Evolutionary conservation across 1,140 invertebrate genomes (phyloP), one percentile per base, ranked within the genome.

Genomic region (Rhagoletis zephyria): DNA sequence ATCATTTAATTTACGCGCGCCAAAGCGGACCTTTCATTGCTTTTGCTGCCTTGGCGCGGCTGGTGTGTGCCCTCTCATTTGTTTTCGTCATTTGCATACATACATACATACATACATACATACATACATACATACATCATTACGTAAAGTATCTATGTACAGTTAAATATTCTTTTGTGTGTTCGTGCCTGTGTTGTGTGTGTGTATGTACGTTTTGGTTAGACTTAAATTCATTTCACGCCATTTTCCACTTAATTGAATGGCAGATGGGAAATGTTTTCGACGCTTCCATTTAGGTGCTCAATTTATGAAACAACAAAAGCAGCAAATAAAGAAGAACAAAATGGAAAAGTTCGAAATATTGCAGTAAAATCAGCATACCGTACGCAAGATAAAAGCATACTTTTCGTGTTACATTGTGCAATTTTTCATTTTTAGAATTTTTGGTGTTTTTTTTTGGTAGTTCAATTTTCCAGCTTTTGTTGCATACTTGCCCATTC

Each of bases 1-100:
- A 81, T 59, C n/a, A 81, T 81, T 81, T 81, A 19, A 81, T 81
- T 81, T 81, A 81, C 74, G 74, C 74, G 56, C 74, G 74, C 74
- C 48, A 56, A 81, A 19, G 30, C 48, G 51, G 74, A 59, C 74
- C 74, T 81, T 81, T 56, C 45, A n/a, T 0, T 12, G 45, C 45
- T 9, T 16, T 9, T 9, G 30, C 30, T 30, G 30, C 30, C 30
- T 30, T 30, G 0, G 30, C 30, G 30, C 30, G 30, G 74, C 45
- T 2, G 61, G 61, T 3, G 1, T 74, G 30, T 30, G 30, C 30
- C 30, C 30, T 5, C 4, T 16, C 67, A 81, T 74, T 74, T 48
- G 14, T 74, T 74, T 74, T 74, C 12, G 51, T n/a, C 67, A 30
- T 81, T 56, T 51, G 19, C 0, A 59, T 19, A 30, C 48, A 81